Evolutionary conservation across 2,888 invertebrate genomes (phyloP).

Genomic region (Ormia ochracea): DNA sequence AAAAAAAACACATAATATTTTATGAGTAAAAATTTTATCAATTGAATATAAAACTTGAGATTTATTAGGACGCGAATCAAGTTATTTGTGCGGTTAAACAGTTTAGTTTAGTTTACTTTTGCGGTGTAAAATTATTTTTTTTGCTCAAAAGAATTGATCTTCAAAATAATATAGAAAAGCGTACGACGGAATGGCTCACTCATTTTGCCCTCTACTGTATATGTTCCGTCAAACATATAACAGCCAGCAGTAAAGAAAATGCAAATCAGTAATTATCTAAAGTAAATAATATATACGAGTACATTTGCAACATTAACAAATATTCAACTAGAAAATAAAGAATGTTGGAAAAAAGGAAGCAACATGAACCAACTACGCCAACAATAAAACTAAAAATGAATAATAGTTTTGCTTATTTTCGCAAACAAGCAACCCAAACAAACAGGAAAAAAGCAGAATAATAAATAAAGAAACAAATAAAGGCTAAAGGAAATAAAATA

Average conservation of each 20-base stretch:
- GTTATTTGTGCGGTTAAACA: no score
- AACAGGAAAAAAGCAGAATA: background rate
- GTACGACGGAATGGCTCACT: no score
- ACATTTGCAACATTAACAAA: conserved; percentile 30
- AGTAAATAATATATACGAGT: conserved; percentile 54
- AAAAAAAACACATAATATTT: no score
- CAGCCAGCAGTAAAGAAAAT: background rate
- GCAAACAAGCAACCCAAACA: background rate
- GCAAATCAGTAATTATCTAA: conserved; percentile 49
- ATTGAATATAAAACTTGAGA: no score
- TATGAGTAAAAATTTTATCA: no score
- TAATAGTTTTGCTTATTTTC: conserved; percentile 43
- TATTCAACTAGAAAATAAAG: background rate
- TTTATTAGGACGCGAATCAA: no score
- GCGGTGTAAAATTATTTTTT: no score
- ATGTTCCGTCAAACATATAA: background rate
- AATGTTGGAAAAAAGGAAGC: background rate
- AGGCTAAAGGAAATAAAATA: conserved; percentile 53
- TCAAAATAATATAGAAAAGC: no score
- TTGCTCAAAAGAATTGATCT: no score
- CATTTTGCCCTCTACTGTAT: background rate
- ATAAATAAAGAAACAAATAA: conserved; percentile 39
- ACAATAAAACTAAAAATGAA: conserved; percentile 26
- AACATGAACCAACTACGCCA: background rate
- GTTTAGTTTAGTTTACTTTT: no score